Evolutionary conservation across 2,113 vertebrate genomes (phyloP).

Genomic region (Coryphaenoides rupestris): DNA sequence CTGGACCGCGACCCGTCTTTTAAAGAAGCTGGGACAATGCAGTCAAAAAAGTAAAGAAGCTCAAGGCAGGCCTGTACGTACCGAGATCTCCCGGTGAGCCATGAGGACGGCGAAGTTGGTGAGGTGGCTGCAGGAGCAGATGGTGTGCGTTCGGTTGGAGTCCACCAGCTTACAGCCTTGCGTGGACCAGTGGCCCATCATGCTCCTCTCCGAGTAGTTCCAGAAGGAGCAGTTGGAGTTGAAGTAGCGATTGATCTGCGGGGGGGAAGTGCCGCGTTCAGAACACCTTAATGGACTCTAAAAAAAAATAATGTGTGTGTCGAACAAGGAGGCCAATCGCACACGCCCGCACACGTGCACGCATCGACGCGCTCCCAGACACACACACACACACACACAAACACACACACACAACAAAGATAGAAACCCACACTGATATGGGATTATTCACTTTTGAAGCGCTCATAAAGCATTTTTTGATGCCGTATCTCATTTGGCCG

Average conservation of each 20-base stretch:
- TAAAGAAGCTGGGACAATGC: too few species aligned
- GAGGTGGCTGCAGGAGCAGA: slow-evolving; percentile 94
- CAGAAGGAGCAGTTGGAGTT: slow-evolving; percentile 99
- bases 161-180: slow-evolving; percentile 97
- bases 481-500: slow-evolving; percentile 66
- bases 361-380: too few species aligned
- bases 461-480: slow-evolving; percentile 62
- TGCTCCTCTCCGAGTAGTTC: slow-evolving; percentile 99
- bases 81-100: slow-evolving; percentile 89
- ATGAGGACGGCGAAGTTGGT: slow-evolving; percentile 99
- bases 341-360: slow-evolving; percentile 11
- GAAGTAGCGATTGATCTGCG: slow-evolving; percentile 95
- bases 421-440: slow-evolving; percentile 41
- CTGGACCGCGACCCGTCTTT: too few species aligned
- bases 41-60: too few species aligned
- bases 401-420: too few species aligned
- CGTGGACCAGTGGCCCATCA: slow-evolving; percentile 99
- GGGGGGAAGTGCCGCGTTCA: slow-evolving; percentile 64
- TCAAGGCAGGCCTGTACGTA: slow-evolving; percentile 58
- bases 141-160: slow-evolving; percentile 94
- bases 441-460: slow-evolving; percentile 61
- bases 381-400: too few species aligned
- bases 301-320: slow-evolving; percentile 60
- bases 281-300: slow-evolving; percentile 64
- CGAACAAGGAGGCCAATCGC: slow-evolving; percentile 65